Base-by-base conservation (phyloP, 1,140 invertebrate species). In the Brevipalpus yothersi region DNA sequence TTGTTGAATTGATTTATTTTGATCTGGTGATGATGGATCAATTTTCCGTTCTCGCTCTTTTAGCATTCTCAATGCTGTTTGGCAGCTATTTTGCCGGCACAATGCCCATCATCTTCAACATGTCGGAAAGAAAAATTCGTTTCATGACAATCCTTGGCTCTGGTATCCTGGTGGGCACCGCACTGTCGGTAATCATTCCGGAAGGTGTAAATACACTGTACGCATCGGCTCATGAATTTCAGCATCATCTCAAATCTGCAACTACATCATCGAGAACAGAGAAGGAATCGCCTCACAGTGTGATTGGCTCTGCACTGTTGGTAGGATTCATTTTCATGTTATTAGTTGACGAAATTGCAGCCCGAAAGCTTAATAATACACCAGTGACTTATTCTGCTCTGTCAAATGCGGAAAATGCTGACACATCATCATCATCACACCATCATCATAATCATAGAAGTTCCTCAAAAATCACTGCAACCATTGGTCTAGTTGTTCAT, bases 321-420 rank as follows among this genome's bases (percentile, higher is more conserved):
- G 67, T 82, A 41, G 84, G 92, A 17, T 99, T 99, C 73, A 79
- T 97, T 19, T 92, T 98, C 68, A 98, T 99, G 94, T 75, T 98
- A 55, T 70, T 98, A 10, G 82, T 99, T 4, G 94, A 98, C 72
- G 88, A 94, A 66, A 72, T 74, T 43, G 68, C 75, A 60, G 76
- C 76, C 21, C 66, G 70, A 42, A 54, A 62, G 47, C 45, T 41
- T 12, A 62, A 12, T 15, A 19, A 4, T 55, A 3, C 53, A 5
- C 31, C 31, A 3, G 31, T 31, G 31, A 55, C 8, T 55, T 62
- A 49, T 40, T 39, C 56, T 8, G 13, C 17, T 10, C 31, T 23
- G 1, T 40, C 19, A 58, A 55, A 19, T 19, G 45, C 13, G 2
- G 19, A 47, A 4, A n/a, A 15, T 47, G 19, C 45, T n/a, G 45